Percentiles rank a stretch among this genome's conserved stretches.
Conservation (phyloP, 2,797 vertebrate genomes). For the Micromesistius poutassou region DNA sequence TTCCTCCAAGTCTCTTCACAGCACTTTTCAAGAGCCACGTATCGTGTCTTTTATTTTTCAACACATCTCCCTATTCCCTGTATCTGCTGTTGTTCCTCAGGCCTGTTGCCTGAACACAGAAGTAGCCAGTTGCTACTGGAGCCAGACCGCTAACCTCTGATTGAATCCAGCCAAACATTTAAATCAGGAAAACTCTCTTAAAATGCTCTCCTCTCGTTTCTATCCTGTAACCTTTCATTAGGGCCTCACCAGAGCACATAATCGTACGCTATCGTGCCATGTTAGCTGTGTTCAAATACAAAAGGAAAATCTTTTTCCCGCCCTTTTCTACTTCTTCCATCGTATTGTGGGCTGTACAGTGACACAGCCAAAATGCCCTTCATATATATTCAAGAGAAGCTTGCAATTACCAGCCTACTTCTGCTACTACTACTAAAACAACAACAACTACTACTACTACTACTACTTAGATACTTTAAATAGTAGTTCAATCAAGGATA, state of each 20-base stretch:
- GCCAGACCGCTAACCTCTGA: neutral
- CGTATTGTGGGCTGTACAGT: too few species aligned
- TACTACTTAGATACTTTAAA: neutral
- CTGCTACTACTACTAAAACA: neutral
- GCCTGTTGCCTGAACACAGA: constrained; percentile 31
- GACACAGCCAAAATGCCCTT: too few species aligned
- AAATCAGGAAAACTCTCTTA: neutral
- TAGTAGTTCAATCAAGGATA: neutral
- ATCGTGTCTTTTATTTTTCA: neutral
- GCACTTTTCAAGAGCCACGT: neutral
- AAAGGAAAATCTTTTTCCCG: neutral
- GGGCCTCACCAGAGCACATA: neutral
- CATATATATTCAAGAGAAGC: neutral
- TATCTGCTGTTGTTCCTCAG: constrained; percentile 6
- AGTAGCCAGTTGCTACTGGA: neutral
- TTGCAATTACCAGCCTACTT: neutral
- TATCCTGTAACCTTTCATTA: neutral
- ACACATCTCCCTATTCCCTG: neutral
- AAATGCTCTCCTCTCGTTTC: neutral
- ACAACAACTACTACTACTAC: too few species aligned
- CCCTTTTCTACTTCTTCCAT: too few species aligned
- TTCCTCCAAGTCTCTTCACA: neutral
- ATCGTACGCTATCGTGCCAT: neutral
- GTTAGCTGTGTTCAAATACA: neutral
- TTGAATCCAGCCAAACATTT: neutral